Evolutionary conservation across 1,140 invertebrate species (phyloP).

Genomic region (Zaprionus africanus): DNA sequence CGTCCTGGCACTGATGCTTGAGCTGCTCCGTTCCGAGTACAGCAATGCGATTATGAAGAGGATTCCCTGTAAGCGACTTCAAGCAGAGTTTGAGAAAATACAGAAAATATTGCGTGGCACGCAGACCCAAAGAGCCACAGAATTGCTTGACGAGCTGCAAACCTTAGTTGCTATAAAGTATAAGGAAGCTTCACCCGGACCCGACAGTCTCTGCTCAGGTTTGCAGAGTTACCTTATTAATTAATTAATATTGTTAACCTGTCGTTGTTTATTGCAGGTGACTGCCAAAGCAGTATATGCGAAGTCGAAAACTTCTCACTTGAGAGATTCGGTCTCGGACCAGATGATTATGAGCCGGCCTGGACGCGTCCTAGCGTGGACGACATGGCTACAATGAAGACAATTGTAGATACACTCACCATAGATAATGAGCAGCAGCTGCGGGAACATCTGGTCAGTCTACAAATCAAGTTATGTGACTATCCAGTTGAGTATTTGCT

Average conservation of each 20-base stretch:
- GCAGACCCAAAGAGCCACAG: slow-evolving; percentile 10
- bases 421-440: slow-evolving; percentile 38
- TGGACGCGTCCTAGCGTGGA: slow-evolving; percentile 56
- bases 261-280: not conserved
- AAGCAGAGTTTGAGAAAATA: slow-evolving; percentile 63
- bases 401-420: slow-evolving; percentile 45
- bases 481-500: slow-evolving; percentile 77
- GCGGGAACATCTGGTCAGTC: slow-evolving; percentile 38
- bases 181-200: not conserved
- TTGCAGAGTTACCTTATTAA: not conserved
- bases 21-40: slow-evolving; percentile 63
- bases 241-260: not conserved
- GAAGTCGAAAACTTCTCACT: slow-evolving; percentile 11
- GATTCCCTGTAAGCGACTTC: slow-evolving; percentile 51
- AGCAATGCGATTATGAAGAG: slow-evolving; percentile 40
- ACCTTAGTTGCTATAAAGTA: slow-evolving; percentile 33
- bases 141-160: slow-evolving; percentile 59
- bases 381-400: slow-evolving; percentile 59
- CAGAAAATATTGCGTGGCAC: slow-evolving; percentile 29
- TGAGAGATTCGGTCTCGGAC: slow-evolving; percentile 9
- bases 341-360: slow-evolving; percentile 55
- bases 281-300: not conserved
- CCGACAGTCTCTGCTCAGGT: slow-evolving; percentile 12
- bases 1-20: slow-evolving; percentile 66
- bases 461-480: slow-evolving; percentile 66